These are phyloP conservation scores for Cirrhinus mrigala DNA, from an alignment of 2,797 vertebrate genomes.

Conservation along the genomic window DNA sequence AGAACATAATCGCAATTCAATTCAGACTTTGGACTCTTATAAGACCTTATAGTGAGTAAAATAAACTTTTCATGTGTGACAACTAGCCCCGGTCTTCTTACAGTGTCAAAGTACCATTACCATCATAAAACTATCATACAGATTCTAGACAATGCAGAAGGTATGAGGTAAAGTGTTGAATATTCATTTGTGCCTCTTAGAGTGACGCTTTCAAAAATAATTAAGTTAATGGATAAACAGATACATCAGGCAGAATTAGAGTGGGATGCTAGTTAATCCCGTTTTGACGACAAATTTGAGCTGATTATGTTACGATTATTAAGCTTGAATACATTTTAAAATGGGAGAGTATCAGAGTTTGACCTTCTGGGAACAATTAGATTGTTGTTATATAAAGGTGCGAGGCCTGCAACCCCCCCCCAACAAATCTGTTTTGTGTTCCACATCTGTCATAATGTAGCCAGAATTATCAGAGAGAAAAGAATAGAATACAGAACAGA, in stretches of 20 bases:
- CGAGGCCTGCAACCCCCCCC: slow-evolving; percentile 18
- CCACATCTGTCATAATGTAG: slow-evolving; percentile 71
- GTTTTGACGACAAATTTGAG: slow-evolving; percentile 18
- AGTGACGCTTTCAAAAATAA: slow-evolving; percentile 1
- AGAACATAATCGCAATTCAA: neutral
- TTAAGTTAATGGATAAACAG: slow-evolving; percentile 23
- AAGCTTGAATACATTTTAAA: slow-evolving; percentile 4
- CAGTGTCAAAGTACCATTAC: neutral
- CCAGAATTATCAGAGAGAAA: slow-evolving; percentile 40
- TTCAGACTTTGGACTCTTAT: neutral
- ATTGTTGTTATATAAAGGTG: slow-evolving; percentile 18
- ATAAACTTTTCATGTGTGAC: neutral
- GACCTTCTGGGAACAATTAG: slow-evolving; percentile 25
- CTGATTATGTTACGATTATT: slow-evolving; percentile 30
- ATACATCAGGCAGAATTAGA: neutral
- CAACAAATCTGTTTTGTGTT: slow-evolving; percentile 63
- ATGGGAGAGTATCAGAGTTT: slow-evolving; percentile 20
- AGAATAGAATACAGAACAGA: slow-evolving; percentile 1
- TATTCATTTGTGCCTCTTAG: neutral
- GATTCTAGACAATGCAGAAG: neutral
- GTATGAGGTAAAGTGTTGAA: neutral
- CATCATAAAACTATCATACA: neutral
- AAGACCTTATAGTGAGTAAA: neutral
- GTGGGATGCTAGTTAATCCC: slow-evolving; percentile 15
- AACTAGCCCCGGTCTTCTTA: neutral